Conservation (phyloP, 1,140 invertebrate genomes). For the Eriocheir sinensis region DNA sequence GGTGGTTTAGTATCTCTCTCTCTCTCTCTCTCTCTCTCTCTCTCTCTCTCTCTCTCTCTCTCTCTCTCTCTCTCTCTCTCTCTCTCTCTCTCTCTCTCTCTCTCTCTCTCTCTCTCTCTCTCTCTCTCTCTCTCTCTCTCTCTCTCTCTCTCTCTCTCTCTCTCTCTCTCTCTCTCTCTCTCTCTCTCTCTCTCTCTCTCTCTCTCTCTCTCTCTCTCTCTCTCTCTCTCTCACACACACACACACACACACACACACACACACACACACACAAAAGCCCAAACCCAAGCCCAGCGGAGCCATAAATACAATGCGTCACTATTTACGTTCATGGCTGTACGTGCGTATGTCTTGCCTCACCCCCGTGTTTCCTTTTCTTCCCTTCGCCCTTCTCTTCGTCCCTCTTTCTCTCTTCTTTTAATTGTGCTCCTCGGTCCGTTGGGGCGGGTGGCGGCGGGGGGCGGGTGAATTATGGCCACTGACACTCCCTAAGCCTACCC, state of each 20-base stretch:
- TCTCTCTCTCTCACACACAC: background rate
- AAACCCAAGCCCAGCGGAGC: too few species aligned
- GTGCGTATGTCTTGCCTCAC: background rate
- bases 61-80: slow-evolving; percentile 18
- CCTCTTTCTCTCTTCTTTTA: background rate
- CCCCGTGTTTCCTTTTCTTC: background rate
- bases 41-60: slow-evolving; percentile 8
- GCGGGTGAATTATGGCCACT: slow-evolving; percentile 59
- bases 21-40: background rate
- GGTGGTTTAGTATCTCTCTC: background rate
- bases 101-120: background rate
- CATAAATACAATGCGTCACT: background rate
- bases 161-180: background rate
- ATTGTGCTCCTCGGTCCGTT: slow-evolving; percentile 32
- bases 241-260: too few species aligned
- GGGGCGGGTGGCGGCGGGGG: background rate
- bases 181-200: background rate
- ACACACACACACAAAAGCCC: too few species aligned
- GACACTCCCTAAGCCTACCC: slow-evolving; percentile 72
- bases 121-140: background rate
- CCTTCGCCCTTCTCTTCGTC: background rate
- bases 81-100: background rate
- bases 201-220: background rate
- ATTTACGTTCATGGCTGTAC: background rate
- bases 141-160: background rate